Base-by-base conservation (phyloP, 2,113 vertebrate genomes). In the Otus sunia region DNA sequence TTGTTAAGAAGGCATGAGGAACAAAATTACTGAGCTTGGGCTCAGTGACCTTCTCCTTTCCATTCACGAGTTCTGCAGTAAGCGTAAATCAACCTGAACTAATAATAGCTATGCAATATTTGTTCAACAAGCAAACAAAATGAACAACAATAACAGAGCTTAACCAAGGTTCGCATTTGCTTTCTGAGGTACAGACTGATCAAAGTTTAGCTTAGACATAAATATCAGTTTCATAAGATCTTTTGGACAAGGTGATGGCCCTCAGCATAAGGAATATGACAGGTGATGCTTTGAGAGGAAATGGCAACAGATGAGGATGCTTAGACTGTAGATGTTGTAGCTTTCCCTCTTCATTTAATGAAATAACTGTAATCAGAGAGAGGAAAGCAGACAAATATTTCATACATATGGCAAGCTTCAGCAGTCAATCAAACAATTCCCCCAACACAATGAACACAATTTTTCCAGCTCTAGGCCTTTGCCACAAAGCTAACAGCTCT, bases 401-500 rank as follows among this genome's bases (percentile, higher is more conserved):
- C 86, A 90, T 50, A 69, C 71, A 83, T 74, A 93, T 66, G 94
- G 81, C 74, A 90, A 62, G 75, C 85, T 95, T 90, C 90, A 73
- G 43, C 88, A 89, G 76, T 86, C 76, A 85, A 64, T 87, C 77
- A 80, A 83, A 86, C 47, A 82, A 90, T 96, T 93, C 50, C 29
- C 72, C 55, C 66, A 86, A 69, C 58, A 79, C 93, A 94, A 69
- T 79, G 74, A 93, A 69, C 15, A 34, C 69, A 94, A 32, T 80
- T 50, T 93, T 94, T 95, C 92, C 96, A 95, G 77, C 90, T 95
- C 90, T 79, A 95, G 92, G 90, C 78, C 81, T 96, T 76, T 82
- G 88, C 94, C 92, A 93, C 90, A 93, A 92, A 86, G 63, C 92
- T 74, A 94, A 80, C 73, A 90, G 87, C 74, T 95, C 74, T 60